Conservation (phyloP, 2,113 vertebrate genomes). For the Nansenia antarctica region DNA sequence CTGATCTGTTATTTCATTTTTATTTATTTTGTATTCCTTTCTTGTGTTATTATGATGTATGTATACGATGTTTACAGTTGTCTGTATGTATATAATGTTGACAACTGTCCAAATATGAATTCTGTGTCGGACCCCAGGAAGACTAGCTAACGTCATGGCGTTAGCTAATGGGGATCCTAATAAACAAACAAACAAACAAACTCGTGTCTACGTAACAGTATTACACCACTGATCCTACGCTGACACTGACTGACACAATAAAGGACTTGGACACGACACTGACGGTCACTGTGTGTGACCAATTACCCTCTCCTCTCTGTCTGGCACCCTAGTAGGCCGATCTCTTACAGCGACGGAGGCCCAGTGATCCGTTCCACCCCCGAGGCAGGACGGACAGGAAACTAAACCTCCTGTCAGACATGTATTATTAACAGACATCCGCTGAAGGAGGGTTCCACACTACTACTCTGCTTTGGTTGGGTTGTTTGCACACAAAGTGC, state of each 20-base stretch:
- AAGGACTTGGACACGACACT: neutral
- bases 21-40: no score
- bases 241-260: neutral
- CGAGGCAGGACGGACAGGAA: conserved; percentile 30
- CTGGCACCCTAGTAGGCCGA: neutral
- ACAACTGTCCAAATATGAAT: no score
- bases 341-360: neutral
- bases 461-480: neutral
- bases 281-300: conserved; percentile 10
- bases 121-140: no score
- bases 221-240: neutral
- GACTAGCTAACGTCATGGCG: no score
- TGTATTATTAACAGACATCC: conserved; percentile 40
- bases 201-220: no score
- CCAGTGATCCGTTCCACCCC: conserved; percentile 5
- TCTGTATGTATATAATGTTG: no score
- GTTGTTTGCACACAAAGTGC: no score
- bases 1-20: no score
- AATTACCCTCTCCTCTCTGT: conserved; percentile 9
- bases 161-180: no score
- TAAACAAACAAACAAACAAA: no score
- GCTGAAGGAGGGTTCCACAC: conserved; percentile 19
- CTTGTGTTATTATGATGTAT: neutral
- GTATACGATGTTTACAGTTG: neutral
- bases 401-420: conserved; percentile 30